phyloP scores from a whole-genome alignment of 2,888 invertebrate species.

The Schizotus pectinicornis region DNA sequence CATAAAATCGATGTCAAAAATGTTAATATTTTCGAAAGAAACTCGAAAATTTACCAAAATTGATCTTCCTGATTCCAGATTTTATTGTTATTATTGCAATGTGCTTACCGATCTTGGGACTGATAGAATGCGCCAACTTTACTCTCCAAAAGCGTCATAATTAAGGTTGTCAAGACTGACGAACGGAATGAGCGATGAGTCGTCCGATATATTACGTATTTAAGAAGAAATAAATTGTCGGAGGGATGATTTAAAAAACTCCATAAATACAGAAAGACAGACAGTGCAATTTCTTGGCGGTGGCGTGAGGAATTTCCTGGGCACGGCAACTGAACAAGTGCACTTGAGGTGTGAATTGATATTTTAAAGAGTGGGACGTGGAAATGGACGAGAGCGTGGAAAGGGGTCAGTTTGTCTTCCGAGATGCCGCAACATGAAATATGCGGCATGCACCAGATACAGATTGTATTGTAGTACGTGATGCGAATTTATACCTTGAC shows the following conservation, averaged over 20 bases:
- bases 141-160: constrained; percentile 10
- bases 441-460: constrained; percentile 33
- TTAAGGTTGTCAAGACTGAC: constrained; percentile 15
- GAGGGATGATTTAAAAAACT: constrained; percentile 12
- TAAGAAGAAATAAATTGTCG: constrained; percentile 8
- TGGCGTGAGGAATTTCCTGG: constrained; percentile 13
- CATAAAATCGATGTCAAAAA: too few species aligned
- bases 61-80: too few species aligned
- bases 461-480: constrained; percentile 33
- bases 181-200: constrained; percentile 10
- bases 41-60: too few species aligned
- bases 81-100: too few species aligned
- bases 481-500: constrained; percentile 16
- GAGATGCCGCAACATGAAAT: constrained; percentile 32
- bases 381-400: constrained; percentile 2
- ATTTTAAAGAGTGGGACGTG: constrained; percentile 21
- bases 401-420: constrained; percentile 31
- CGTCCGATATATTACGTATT: too few species aligned
- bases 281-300: constrained; percentile 20
- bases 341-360: constrained; percentile 23
- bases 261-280: constrained; percentile 21
- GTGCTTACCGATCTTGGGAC: too few species aligned
- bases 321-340: constrained; percentile 13
- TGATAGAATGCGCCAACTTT: neutral
- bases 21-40: too few species aligned